Evolutionary conservation across 2,113 vertebrate species (phyloP), one percentile per base, ranked within the genome.

Genomic region (Stegostoma tigrinum): DNA sequence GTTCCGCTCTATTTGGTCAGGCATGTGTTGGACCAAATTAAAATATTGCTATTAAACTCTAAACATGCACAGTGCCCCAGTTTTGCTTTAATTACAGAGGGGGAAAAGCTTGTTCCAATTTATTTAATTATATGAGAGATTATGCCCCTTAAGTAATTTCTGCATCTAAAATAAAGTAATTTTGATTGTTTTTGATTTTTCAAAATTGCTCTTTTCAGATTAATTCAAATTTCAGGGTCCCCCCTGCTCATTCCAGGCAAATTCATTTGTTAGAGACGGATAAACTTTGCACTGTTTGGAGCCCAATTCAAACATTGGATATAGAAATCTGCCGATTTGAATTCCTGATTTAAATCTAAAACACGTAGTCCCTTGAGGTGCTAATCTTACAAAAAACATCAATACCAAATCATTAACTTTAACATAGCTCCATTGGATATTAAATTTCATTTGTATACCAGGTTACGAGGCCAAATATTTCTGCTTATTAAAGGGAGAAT

Each of bases 331-430:
- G 61, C 21, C 66, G 89, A 93, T 93, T 66, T n/a, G 61, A 66
- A 6, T 66, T 93, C 55, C 61, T 15, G 61, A 93, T 93, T 5
- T 66, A 23, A 93, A 66, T 66, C 15, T 17, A 38, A 93, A 93
- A 61, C 34, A 61, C 38, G 89, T 66, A 93, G 34, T 93, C 61
- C 30, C 61, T 61, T 38, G 34, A 66, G 89, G 89, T 38, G 34
- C 89, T 93, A 93, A 93, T 93, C 61, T 66, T 93, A 38, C 89
- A 93, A 91, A 91, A 34, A 66, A 66, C 64, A 66, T 66, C 89
- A 93, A 93, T 93, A 93, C 19, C 89, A 66, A 93, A 38, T 34
- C 61, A 38, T 93, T 66, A 91, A 93, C n/a, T 64, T 67, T 23
- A 93, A 93, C 89, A 66, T 66, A 66, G 34, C 89, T 93, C 55